Conservation (phyloP, 2,797 vertebrate genomes). For the Numenius phaeopus region DNA sequence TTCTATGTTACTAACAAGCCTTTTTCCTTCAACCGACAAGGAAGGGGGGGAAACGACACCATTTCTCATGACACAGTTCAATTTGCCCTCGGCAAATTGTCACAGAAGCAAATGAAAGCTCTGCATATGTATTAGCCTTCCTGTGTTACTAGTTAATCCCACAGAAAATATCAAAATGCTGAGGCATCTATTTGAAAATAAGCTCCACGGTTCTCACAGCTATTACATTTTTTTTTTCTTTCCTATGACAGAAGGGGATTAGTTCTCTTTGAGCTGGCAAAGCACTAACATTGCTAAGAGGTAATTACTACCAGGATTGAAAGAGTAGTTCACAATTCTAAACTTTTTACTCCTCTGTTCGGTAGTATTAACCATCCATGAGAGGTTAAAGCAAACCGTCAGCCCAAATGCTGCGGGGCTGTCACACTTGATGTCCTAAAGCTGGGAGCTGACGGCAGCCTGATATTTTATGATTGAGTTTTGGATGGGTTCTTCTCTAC, state of each 20-base stretch:
- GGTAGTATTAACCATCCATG: background rate
- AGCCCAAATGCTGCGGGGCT: background rate
- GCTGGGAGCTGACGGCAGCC: background rate
- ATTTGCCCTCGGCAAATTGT: conserved; percentile 1
- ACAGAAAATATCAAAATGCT: conserved; percentile 59
- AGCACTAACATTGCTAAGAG: background rate
- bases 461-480: background rate
- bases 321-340: background rate
- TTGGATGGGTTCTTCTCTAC: background rate
- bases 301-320: background rate
- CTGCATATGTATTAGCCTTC: conserved; percentile 54
- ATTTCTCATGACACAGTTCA: conserved; percentile 4
- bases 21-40: background rate
- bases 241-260: background rate
- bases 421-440: background rate
- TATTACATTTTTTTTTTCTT: background rate
- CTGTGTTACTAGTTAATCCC: conserved; percentile 58
- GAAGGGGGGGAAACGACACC: background rate
- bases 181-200: conserved; percentile 58
- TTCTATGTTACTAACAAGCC: background rate
- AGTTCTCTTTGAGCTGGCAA: conserved; percentile 6
- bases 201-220: conserved; percentile 31
- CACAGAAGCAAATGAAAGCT: conserved; percentile 51
- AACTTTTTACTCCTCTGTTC: background rate
- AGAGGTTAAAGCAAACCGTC: background rate